Percentiles rank a stretch among this genome's conserved stretches.
These are phyloP conservation scores for Dasysyrphus albostriatus DNA, from an alignment of 2,888 invertebrate species.

Conservation along the genomic window DNA sequence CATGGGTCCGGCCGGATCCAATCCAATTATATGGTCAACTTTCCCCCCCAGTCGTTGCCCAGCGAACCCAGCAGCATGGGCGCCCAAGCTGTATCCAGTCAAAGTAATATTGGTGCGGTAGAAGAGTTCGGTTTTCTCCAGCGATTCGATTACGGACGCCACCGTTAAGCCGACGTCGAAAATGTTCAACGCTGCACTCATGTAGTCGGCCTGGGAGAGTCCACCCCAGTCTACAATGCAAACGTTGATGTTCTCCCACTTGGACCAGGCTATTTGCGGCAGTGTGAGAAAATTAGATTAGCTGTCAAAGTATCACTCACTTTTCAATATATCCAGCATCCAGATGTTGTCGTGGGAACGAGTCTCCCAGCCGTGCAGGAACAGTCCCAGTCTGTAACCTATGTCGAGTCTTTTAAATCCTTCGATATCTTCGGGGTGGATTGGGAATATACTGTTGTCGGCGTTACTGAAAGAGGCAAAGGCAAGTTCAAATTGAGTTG, in stretches of 20 bases:
- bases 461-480: slow-evolving; percentile 71
- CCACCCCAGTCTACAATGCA: slow-evolving; percentile 83
- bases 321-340: slow-evolving; percentile 80
- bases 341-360: slow-evolving; percentile 81
- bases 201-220: slow-evolving; percentile 81
- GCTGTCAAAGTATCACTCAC: slow-evolving; percentile 78
- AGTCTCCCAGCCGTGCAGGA: slow-evolving; percentile 83
- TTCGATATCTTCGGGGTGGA: slow-evolving; percentile 80
- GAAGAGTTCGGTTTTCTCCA: slow-evolving; percentile 80
- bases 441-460: slow-evolving; percentile 78
- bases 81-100: slow-evolving; percentile 83
- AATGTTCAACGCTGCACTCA: slow-evolving; percentile 81
- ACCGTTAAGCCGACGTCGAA: slow-evolving; percentile 83
- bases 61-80: slow-evolving; percentile 83
- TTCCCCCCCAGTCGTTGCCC: slow-evolving; percentile 80
- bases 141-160: slow-evolving; percentile 80
- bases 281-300: slow-evolving; percentile 66
- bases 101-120: slow-evolving; percentile 80
- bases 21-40: slow-evolving; percentile 82
- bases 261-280: slow-evolving; percentile 80
- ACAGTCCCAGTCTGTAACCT: slow-evolving; percentile 80
- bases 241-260: slow-evolving; percentile 80
- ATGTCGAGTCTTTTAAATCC: slow-evolving; percentile 80
- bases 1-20: slow-evolving; percentile 83
- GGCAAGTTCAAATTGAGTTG: slow-evolving; percentile 62